These are phyloP conservation scores for Alviniconcha strummeri DNA, from an alignment of 2,888 invertebrate species.

Conservation along the genomic window DNA sequence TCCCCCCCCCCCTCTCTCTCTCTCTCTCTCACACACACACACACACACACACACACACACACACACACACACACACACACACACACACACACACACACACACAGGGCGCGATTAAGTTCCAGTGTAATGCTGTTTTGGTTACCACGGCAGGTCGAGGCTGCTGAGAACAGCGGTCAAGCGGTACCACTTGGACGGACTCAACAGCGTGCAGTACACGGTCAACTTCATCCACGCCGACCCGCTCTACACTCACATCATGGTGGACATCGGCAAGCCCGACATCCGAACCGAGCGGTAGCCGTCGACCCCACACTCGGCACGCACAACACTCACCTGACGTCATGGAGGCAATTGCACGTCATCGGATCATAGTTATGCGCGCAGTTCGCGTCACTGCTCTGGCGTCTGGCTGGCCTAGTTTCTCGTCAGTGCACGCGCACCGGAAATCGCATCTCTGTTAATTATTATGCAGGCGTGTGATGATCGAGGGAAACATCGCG, in stretches of 20 bases:
- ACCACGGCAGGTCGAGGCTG: conserved; percentile 83
- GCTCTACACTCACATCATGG: conserved; percentile 67
- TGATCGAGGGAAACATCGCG: too few species aligned
- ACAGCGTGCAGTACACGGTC: conserved; percentile 85
- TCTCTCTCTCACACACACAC: conserved; percentile 5
- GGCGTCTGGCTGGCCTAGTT: too few species aligned
- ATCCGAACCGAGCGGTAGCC: conserved; percentile 2
- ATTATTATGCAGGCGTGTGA: too few species aligned
- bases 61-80: background rate
- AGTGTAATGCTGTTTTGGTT: too few species aligned
- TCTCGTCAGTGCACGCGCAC: too few species aligned
- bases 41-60: background rate
- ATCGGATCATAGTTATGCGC: too few species aligned
- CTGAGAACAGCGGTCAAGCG: conserved; percentile 88
- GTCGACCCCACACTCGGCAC: background rate
- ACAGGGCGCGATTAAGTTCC: too few species aligned
- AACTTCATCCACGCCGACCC: conserved; percentile 51
- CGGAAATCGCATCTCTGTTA: too few species aligned
- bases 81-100: too few species aligned
- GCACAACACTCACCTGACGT: too few species aligned
- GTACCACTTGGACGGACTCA: conserved; percentile 90
- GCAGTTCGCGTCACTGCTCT: too few species aligned
- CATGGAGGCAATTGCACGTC: too few species aligned
- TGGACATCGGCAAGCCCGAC: conserved; percentile 64
- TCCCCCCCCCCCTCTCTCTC: conserved; percentile 7